These are phyloP conservation scores for Plebejus melissa DNA, from an alignment of 2,888 invertebrate genomes.

Conservation along the genomic window DNA sequence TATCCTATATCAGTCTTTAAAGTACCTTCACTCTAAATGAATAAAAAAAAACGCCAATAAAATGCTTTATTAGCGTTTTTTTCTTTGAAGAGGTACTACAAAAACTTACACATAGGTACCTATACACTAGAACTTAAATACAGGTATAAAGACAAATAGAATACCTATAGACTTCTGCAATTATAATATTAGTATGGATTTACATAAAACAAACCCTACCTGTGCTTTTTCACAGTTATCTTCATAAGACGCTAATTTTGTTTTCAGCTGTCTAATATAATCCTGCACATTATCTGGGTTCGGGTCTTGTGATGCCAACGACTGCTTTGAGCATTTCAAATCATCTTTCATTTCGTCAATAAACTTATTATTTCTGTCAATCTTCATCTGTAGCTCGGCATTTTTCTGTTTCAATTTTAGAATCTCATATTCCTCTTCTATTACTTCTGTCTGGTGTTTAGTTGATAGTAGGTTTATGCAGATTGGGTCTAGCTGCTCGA, in stretches of 20 bases:
- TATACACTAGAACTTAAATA: too few relatives aligned
- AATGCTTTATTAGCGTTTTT: too few relatives aligned
- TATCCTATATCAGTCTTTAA: too few relatives aligned
- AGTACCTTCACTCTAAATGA: too few relatives aligned
- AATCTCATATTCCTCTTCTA: constrained; percentile 61
- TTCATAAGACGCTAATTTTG: constrained; percentile 63
- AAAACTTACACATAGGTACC: too few relatives aligned
- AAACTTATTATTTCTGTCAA: constrained; percentile 59
- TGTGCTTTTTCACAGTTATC: constrained; percentile 59
- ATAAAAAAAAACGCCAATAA: too few relatives aligned
- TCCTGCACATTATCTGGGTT: constrained; percentile 62
- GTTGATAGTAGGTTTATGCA: constrained; percentile 53
- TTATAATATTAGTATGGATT: too few relatives aligned
- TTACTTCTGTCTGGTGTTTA: constrained; percentile 45
- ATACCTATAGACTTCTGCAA: too few relatives aligned
- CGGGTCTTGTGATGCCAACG: constrained; percentile 48
- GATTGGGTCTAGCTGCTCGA: constrained; percentile 53
- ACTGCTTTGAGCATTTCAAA: constrained; percentile 51
- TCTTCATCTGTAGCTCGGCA: constrained; percentile 53
- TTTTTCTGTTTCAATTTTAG: constrained; percentile 61
- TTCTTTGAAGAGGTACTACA: too few relatives aligned
- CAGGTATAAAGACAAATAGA: too few relatives aligned
- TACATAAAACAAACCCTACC: constrained; percentile 45
- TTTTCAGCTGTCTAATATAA: constrained; percentile 57
- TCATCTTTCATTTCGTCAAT: constrained; percentile 53